Evolutionary conservation across 2,113 vertebrate genomes (phyloP).

Genomic region (Panurus biarmicus): DNA sequence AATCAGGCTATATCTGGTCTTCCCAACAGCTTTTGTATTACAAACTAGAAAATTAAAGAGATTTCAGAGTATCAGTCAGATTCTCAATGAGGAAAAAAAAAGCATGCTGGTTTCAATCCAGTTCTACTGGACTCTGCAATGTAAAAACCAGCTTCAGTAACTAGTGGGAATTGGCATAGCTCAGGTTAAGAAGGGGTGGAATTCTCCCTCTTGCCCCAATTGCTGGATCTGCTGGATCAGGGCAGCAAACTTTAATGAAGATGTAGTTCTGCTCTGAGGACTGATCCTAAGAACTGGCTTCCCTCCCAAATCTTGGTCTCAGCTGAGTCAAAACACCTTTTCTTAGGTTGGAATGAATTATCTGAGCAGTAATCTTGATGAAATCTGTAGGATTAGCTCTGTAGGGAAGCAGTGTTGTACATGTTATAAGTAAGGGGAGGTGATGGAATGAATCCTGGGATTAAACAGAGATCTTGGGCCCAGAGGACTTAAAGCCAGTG

Average conservation of each 20-base stretch:
- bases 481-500: not conserved
- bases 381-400: not conserved
- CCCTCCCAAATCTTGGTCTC: not conserved
- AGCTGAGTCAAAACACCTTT: not conserved
- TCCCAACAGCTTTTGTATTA: not conserved
- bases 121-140: not conserved
- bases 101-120: not conserved
- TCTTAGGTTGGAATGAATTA: not conserved
- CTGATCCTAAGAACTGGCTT: not conserved
- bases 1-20: not conserved
- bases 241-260: not conserved
- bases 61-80: not conserved
- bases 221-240: not conserved
- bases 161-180: not conserved
- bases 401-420: not conserved
- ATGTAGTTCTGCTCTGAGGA: not conserved
- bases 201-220: not conserved
- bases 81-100: not conserved
- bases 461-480: not conserved
- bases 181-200: not conserved
- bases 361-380: not conserved
- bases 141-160: not conserved
- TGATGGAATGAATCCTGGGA: not conserved
- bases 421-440: not conserved
- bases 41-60: not conserved